phyloP scores from a whole-genome alignment of 2,888 invertebrate genomes.

The Calliphora vomitoria region DNA sequence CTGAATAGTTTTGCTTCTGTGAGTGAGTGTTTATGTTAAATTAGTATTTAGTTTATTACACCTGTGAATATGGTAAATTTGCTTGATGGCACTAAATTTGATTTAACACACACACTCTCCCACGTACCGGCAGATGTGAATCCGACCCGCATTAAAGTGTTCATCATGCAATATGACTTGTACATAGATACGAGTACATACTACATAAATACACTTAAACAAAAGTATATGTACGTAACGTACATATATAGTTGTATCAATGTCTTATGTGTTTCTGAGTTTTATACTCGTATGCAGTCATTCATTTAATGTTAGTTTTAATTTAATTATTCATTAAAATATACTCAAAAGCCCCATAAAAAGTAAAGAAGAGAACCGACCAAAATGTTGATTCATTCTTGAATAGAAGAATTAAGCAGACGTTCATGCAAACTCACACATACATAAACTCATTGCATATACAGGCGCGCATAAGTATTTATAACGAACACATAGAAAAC shows the following conservation, averaged over 20 bases:
- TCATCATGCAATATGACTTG: slow-evolving; percentile 1
- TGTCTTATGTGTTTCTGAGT: not conserved
- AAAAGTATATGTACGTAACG: not conserved
- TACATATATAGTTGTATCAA: not conserved
- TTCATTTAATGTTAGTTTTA: slow-evolving; percentile 66
- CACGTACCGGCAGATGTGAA: not conserved
- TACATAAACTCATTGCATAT: not conserved
- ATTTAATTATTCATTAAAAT: slow-evolving; percentile 71
- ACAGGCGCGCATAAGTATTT: not conserved
- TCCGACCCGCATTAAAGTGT: not conserved
- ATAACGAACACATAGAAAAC: not conserved
- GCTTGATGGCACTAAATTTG: slow-evolving; percentile 43
- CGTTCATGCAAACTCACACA: not conserved
- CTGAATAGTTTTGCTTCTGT: not conserved
- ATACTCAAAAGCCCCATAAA: slow-evolving; percentile 63
- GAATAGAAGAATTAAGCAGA: slow-evolving; percentile 48
- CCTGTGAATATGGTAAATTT: slow-evolving; percentile 49
- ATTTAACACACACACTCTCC: not conserved
- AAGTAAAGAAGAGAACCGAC: slow-evolving; percentile 31
- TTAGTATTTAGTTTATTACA: slow-evolving; percentile 54
- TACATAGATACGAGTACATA: not conserved
- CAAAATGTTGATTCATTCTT: slow-evolving; percentile 50
- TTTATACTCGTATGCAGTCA: slow-evolving; percentile 21
- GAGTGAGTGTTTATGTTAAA: not conserved
- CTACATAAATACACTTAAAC: not conserved